Evolutionary conservation across 2,113 vertebrate genomes (phyloP).

Genomic region (Anser cygnoides): DNA sequence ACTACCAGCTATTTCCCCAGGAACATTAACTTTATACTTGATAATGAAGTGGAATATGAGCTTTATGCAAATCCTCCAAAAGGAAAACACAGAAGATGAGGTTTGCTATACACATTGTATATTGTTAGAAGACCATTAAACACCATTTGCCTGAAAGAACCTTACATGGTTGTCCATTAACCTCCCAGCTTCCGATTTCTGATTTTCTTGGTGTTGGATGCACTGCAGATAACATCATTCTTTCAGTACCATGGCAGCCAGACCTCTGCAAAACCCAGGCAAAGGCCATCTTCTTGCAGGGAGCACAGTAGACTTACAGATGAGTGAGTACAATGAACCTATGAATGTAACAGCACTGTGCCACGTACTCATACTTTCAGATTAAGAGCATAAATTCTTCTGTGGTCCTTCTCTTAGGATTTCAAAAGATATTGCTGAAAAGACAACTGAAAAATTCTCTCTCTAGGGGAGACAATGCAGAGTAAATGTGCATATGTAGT

Average conservation of each 20-base stretch:
- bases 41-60: not conserved
- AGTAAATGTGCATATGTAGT: not conserved
- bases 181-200: not conserved
- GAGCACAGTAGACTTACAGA: not conserved
- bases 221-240: slow-evolving; percentile 21
- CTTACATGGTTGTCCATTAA: not conserved
- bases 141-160: not conserved
- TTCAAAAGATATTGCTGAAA: not conserved
- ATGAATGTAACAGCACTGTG: not conserved
- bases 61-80: not conserved
- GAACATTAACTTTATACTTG: not conserved
- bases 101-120: not conserved
- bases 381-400: not conserved
- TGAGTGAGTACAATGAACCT: not conserved
- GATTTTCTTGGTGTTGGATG: not conserved
- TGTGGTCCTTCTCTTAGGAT: not conserved
- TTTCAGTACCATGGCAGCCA: not conserved
- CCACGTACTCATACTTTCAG: not conserved
- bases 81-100: not conserved
- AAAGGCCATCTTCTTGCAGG: slow-evolving; percentile 1
- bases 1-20: not conserved
- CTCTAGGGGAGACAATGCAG: not conserved
- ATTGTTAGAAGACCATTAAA: not conserved
- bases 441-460: not conserved
- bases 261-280: slow-evolving; percentile 1